phyloP scores from a whole-genome alignment of 2,888 invertebrate species.

The Callinectes sapidus region DNA sequence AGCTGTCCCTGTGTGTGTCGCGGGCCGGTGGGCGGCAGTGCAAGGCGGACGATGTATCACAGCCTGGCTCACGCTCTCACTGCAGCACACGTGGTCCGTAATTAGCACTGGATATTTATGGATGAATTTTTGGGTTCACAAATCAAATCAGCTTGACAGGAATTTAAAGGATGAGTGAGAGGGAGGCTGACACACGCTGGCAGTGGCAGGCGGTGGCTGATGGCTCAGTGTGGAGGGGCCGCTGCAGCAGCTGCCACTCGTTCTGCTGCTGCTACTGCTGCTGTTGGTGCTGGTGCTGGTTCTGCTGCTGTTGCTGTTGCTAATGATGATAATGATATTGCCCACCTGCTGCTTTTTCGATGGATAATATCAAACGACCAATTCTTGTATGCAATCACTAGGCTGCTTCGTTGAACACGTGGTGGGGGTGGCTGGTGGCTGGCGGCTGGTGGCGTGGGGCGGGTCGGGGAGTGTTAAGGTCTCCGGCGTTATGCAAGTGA shows the following conservation, averaged over 20 bases:
- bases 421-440: neutral
- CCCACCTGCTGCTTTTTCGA: neutral
- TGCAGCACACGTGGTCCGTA: slow-evolving; percentile 29
- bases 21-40: neutral
- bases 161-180: slow-evolving; percentile 51
- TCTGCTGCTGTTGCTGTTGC: neutral
- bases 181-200: slow-evolving; percentile 42
- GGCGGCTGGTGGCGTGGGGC: neutral
- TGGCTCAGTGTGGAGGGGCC: neutral
- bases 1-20: neutral
- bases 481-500: neutral
- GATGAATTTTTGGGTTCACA: slow-evolving; percentile 51
- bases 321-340: neutral
- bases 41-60: slow-evolving; percentile 27
- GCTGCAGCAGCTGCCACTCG: neutral
- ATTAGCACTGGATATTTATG: slow-evolving; percentile 49
- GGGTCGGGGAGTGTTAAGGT: neutral
- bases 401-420: neutral
- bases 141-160: slow-evolving; percentile 54
- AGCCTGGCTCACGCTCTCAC: neutral
- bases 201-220: slow-evolving; percentile 29
- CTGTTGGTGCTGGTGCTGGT: neutral
- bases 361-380: neutral
- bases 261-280: neutral
- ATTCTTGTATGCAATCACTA: neutral